phyloP scores from a whole-genome alignment of 2,888 invertebrate species.

The Pyrocoelia pectoralis region DNA sequence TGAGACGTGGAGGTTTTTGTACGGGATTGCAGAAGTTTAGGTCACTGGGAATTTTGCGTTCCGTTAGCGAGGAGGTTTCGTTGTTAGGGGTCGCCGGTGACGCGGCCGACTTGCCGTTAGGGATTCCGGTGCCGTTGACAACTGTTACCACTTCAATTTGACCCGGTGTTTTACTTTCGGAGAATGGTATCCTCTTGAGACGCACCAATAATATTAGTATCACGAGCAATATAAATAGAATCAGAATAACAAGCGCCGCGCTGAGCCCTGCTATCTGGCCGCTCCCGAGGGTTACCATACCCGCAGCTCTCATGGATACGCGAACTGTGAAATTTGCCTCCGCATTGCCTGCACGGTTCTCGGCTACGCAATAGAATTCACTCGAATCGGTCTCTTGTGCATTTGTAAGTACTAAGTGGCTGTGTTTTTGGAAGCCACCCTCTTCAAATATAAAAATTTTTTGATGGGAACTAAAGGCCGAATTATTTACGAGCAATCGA shows the following conservation, averaged over 20 bases:
- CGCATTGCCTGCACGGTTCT: constrained; percentile 86
- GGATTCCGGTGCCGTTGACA: constrained; percentile 63
- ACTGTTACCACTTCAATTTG: constrained; percentile 75
- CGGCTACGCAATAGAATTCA: constrained; percentile 89
- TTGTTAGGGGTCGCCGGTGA: constrained; percentile 62
- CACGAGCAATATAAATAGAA: constrained; percentile 76
- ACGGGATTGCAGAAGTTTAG: constrained; percentile 69
- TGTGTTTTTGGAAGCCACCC: constrained; percentile 78
- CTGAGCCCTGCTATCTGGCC: constrained; percentile 88
- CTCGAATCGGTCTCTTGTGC: constrained; percentile 84
- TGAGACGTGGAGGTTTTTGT: constrained; percentile 74
- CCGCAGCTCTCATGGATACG: constrained; percentile 78
- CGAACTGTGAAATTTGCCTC: constrained; percentile 90
- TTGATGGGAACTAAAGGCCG: constrained; percentile 80
- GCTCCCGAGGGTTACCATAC: constrained; percentile 82
- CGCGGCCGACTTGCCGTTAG: constrained; percentile 61
- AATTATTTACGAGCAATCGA: constrained; percentile 77
- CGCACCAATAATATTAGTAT: constrained; percentile 78
- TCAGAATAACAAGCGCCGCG: constrained; percentile 80
- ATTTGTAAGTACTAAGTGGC: constrained; percentile 79
- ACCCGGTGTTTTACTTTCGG: constrained; percentile 79
- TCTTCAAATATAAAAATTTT: constrained; percentile 79
- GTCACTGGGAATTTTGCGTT: constrained; percentile 59
- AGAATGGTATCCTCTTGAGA: constrained; percentile 75
- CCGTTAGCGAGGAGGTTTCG: constrained; percentile 61